A percentile compares a stretch with the other conserved stretches of the same genome.
Conservation (phyloP, 1,140 invertebrate genomes). For the Dreissena polymorpha region DNA sequence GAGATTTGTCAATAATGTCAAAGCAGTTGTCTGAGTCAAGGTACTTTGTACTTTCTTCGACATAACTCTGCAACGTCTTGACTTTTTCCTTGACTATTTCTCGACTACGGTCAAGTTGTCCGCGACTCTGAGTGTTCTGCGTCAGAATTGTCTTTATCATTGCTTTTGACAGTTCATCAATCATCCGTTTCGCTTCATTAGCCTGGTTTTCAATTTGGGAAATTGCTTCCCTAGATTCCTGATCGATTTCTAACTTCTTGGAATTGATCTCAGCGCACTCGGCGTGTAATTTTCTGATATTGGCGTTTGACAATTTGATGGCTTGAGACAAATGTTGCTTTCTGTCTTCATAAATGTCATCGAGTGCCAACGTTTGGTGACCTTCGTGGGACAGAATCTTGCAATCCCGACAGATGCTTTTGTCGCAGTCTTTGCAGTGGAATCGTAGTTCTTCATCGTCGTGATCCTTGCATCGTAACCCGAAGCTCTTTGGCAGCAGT, state of each 20-base stretch:
- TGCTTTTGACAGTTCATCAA: constrained; percentile 34
- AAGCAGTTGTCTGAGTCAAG: constrained; percentile 33
- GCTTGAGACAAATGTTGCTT: constrained; percentile 40
- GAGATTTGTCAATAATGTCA: constrained; percentile 22
- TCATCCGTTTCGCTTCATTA: constrained; percentile 41
- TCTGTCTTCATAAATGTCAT: constrained; percentile 47
- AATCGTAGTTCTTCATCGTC: constrained; percentile 49
- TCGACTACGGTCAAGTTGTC: constrained; percentile 35
- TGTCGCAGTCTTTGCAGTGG: constrained; percentile 45
- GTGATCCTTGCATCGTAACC: constrained; percentile 40
- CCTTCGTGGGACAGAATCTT: constrained; percentile 45
- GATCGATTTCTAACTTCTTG: constrained; percentile 45
- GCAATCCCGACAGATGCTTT: constrained; percentile 38
- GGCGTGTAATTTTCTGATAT: constrained; percentile 39
- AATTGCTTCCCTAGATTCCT: constrained; percentile 38
- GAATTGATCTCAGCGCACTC: constrained; percentile 50
- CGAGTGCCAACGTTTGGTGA: constrained; percentile 29
- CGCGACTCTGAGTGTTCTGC: constrained; percentile 42
- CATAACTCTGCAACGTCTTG: constrained; percentile 18
- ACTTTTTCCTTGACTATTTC: constrained; percentile 52
- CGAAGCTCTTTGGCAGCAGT: constrained; percentile 38
- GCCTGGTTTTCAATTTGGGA: constrained; percentile 49
- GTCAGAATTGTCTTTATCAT: constrained; percentile 37
- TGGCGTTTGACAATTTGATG: constrained; percentile 41
- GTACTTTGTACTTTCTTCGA: constrained; percentile 10